phyloP scores from a whole-genome alignment of 37 sponge, comb jelly and placozoan species.

The Dysidea cf. avara region DNA sequence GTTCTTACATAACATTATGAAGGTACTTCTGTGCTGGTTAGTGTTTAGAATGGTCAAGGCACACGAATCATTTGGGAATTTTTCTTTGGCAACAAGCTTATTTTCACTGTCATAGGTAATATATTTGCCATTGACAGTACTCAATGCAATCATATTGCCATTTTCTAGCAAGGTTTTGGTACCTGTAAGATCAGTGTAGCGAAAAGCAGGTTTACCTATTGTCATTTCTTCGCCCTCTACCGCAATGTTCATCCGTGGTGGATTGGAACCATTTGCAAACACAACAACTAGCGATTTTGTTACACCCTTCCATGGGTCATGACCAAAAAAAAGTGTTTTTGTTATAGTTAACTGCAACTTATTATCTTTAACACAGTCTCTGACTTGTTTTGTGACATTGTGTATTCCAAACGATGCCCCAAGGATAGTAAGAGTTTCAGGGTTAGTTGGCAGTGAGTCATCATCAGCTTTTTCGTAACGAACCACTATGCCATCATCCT shows the following conservation, averaged over 20 bases:
- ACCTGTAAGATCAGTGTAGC: neutral
- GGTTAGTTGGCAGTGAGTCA: neutral
- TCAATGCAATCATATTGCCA: neutral
- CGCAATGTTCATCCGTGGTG: neutral
- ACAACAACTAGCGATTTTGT: conserved; percentile 2
- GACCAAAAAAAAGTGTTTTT: neutral
- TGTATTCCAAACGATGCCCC: conserved; percentile 1
- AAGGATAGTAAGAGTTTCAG: conserved; percentile 1
- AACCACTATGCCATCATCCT: neutral
- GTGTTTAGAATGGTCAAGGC: neutral
- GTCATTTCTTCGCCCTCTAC: neutral
- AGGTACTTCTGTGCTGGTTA: neutral
- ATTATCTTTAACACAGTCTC: neutral
- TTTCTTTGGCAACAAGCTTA: neutral
- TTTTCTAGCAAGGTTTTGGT: neutral
- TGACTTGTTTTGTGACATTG: neutral
- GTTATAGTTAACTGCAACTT: neutral
- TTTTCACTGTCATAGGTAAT: neutral
- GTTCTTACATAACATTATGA: neutral
- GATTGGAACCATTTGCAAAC: neutral
- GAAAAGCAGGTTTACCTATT: neutral
- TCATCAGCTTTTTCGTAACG: neutral
- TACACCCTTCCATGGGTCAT: neutral
- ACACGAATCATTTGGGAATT: neutral
- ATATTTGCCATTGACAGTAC: neutral